phyloP scores from a whole-genome alignment of 2,888 invertebrate genomes.

The Lycophotia porphyrea region DNA sequence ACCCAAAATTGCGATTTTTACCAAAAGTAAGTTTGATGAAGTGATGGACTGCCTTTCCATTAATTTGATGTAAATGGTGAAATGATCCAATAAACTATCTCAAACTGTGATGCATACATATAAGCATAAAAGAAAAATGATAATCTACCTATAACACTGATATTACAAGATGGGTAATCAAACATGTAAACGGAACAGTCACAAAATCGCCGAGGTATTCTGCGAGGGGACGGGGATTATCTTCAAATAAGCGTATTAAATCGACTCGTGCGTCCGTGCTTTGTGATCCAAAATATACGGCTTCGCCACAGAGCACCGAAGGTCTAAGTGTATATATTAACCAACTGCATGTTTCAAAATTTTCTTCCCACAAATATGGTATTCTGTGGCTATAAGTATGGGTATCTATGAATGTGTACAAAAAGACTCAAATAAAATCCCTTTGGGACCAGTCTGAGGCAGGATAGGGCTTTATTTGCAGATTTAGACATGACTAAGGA shows the following conservation, averaged over 20 bases:
- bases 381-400: conserved; percentile 64
- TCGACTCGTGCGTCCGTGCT: conserved; percentile 77
- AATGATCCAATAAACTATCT: neutral
- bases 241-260: conserved; percentile 87
- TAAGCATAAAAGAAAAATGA: neutral
- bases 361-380: conserved; percentile 29
- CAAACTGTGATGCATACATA: neutral
- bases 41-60: too few relatives aligned
- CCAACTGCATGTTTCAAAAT: conserved; percentile 47
- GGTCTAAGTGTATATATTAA: conserved; percentile 4
- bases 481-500: conserved; percentile 79
- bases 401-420: conserved; percentile 62
- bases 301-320: conserved; percentile 69
- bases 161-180: conserved; percentile 55
- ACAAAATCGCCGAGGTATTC: conserved; percentile 76
- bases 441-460: conserved; percentile 74
- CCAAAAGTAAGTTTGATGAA: neutral
- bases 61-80: neutral
- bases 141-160: neutral
- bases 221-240: conserved; percentile 78
- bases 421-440: conserved; percentile 65
- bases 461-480: conserved; percentile 78
- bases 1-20: neutral
- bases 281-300: conserved; percentile 83
- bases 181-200: conserved; percentile 63